Base-by-base conservation (phyloP, 2,888 invertebrate species). In the Plagodis dolabraria region DNA sequence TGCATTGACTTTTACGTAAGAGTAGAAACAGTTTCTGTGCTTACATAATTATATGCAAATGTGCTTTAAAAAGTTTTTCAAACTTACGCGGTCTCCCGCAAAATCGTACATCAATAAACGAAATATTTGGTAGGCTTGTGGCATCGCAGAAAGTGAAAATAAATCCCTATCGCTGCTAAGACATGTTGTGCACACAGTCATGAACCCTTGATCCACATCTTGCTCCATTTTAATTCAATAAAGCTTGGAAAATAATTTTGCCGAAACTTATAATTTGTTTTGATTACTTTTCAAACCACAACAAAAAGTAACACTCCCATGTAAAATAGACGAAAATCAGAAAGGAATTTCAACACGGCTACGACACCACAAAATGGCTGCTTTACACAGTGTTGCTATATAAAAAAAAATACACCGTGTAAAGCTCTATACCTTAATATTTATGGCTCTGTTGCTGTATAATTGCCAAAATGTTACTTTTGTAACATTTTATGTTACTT, bases 261-360 rank as follows among this genome's bases (percentile, higher is more conserved):
- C 56, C 50, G 61, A 70, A 77, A 76, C 2, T 69, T 60, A 65
- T 65, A 69, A 70, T 67, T 76, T 74, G 76, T 80, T 81, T 70
- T 74, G 77, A 80, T 71, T 74, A 75, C 67, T 78, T 83, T 82
- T 82, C 76, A 83, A 85, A 89, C 80, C 90, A 91, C 79, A 91
- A 91, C 91, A 92, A 91, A 89, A 91, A 90, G 88, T 89, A 87
- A 92, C 84, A 90, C 92, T 91, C 83, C 92, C 91, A 92, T 92
- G 89, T 92, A 90, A 91, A 92, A 89, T 92, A 89, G 89, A 89
- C 92, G 78, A 92, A 91, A 86, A 82, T 88, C 82, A 62, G 72
- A 77, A 76, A 85, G 82, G 82, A 83, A 79, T 73, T 79, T 84
- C 80, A 84, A 83, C 79, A 76, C 76, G 75, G 77, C 80, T 82